These are phyloP conservation scores for Muscina levida DNA, from an alignment of 2,888 invertebrate species.

Conservation along the genomic window DNA sequence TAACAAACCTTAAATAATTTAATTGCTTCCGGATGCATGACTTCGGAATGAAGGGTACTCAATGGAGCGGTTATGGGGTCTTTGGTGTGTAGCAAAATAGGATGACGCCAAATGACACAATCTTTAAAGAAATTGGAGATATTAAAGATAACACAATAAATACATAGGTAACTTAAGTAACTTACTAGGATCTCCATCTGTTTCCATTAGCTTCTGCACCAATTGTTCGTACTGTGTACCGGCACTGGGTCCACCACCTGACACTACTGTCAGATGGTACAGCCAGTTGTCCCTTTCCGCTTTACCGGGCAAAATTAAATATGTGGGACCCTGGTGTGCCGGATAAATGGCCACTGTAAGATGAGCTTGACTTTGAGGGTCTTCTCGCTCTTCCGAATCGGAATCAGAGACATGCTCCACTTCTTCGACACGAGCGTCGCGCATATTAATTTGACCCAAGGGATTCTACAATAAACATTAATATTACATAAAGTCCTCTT, in stretches of 20 bases:
- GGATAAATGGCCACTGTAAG: constrained; percentile 97
- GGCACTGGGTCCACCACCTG: constrained; percentile 93
- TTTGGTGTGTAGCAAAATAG: constrained; percentile 92
- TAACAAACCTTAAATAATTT: constrained; percentile 94
- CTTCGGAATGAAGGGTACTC: constrained; percentile 93
- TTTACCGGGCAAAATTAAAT: constrained; percentile 93
- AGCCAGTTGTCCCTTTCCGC: constrained; percentile 96
- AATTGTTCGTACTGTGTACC: constrained; percentile 98
- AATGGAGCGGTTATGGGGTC: constrained; percentile 94
- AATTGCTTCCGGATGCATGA: constrained; percentile 93
- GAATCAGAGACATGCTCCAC: constrained; percentile 96
- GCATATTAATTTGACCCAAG: constrained; percentile 96
- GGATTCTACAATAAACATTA: constrained; percentile 86
- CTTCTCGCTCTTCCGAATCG: constrained; percentile 92
- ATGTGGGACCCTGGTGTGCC: constrained; percentile 95
- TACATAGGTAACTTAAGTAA: constrained; percentile 67
- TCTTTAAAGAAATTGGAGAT: constrained; percentile 80
- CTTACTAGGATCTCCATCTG: constrained; percentile 94
- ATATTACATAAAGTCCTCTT: not conserved
- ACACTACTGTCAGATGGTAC: constrained; percentile 93
- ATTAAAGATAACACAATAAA: too few relatives aligned
- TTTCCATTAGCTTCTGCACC: constrained; percentile 97
- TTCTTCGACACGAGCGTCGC: constrained; percentile 96
- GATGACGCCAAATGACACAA: constrained; percentile 96
- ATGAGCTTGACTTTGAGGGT: constrained; percentile 86